Evolutionary conservation across 2,888 invertebrate species (phyloP).

Genomic region (Tiphia femorata): DNA sequence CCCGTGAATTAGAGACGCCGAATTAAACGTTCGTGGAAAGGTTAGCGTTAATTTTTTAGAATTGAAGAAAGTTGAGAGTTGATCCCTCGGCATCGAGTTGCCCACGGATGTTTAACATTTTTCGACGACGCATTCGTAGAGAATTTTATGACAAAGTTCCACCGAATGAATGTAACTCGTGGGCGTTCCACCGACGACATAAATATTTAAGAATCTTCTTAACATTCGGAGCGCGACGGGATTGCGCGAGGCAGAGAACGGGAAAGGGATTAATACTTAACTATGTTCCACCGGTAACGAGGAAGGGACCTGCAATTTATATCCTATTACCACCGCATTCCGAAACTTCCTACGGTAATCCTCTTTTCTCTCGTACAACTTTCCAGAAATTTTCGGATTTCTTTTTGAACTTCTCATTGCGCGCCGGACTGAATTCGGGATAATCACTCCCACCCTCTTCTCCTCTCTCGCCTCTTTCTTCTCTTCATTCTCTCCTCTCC

Average conservation of each 20-base stretch:
- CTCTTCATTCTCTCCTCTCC: background rate
- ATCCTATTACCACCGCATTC: constrained; percentile 30
- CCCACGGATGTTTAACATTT: too few relatives aligned
- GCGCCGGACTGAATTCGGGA: constrained; percentile 24
- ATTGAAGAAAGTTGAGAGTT: too few relatives aligned
- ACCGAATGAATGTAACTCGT: background rate
- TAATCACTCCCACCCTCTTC: constrained; percentile 14
- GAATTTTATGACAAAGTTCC: too few relatives aligned
- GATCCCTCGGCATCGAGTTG: too few relatives aligned
- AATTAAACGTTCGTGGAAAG: too few relatives aligned
- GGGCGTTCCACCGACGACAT: background rate
- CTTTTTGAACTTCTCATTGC: constrained; percentile 19
- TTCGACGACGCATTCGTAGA: too few relatives aligned
- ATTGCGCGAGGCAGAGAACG: background rate
- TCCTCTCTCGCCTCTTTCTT: background rate
- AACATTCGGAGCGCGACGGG: constrained; percentile 11
- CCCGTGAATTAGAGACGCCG: too few relatives aligned
- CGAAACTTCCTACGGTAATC: constrained; percentile 19
- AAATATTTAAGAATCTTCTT: too few relatives aligned
- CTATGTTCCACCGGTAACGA: constrained; percentile 31
- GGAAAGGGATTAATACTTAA: constrained; percentile 26
- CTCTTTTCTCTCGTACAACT: constrained; percentile 33
- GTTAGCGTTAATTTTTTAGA: too few relatives aligned
- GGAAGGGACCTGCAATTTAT: constrained; percentile 26
- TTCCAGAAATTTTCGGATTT: constrained; percentile 37